Conservation (phyloP, 1,140 invertebrate genomes). For the Zaprionus nigranus region DNA sequence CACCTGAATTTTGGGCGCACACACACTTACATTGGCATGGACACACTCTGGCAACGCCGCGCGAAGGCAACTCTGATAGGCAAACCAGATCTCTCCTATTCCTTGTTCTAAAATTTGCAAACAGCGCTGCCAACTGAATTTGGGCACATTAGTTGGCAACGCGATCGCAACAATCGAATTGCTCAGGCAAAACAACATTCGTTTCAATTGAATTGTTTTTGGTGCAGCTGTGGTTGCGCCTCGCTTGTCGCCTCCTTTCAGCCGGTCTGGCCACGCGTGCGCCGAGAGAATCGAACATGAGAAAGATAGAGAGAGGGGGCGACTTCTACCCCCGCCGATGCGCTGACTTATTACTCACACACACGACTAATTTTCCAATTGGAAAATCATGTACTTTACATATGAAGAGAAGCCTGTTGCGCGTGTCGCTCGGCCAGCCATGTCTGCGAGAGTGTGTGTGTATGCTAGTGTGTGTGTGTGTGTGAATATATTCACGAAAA, state of each 20-base stretch:
- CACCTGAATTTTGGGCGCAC: slow-evolving; percentile 15
- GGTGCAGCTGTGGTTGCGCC: slow-evolving; percentile 64
- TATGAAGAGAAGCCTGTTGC: slow-evolving; percentile 77
- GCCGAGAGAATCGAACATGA: slow-evolving; percentile 28
- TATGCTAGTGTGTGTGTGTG: slow-evolving; percentile 31
- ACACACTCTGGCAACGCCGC: neutral
- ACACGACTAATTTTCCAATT: slow-evolving; percentile 79
- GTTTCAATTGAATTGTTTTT: slow-evolving; percentile 60
- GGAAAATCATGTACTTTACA: slow-evolving; percentile 83
- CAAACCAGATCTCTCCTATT: neutral
- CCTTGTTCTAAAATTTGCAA: neutral
- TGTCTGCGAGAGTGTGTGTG: slow-evolving; percentile 34
- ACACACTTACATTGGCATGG: neutral
- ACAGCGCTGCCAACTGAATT: slow-evolving; percentile 12
- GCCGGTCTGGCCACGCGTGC: slow-evolving; percentile 77
- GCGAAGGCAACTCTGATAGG: no score
- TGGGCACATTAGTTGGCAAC: slow-evolving; percentile 28
- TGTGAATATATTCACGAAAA: slow-evolving; percentile 68
- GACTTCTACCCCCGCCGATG: slow-evolving; percentile 1
- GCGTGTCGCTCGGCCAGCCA: slow-evolving; percentile 80
- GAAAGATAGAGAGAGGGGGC: neutral
- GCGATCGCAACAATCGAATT: slow-evolving; percentile 54
- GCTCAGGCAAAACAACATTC: slow-evolving; percentile 74
- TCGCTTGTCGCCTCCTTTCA: slow-evolving; percentile 80
- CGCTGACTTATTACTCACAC: slow-evolving; percentile 17